Conservation (phyloP, 2,888 invertebrate species). For the Atethmia centrago region DNA sequence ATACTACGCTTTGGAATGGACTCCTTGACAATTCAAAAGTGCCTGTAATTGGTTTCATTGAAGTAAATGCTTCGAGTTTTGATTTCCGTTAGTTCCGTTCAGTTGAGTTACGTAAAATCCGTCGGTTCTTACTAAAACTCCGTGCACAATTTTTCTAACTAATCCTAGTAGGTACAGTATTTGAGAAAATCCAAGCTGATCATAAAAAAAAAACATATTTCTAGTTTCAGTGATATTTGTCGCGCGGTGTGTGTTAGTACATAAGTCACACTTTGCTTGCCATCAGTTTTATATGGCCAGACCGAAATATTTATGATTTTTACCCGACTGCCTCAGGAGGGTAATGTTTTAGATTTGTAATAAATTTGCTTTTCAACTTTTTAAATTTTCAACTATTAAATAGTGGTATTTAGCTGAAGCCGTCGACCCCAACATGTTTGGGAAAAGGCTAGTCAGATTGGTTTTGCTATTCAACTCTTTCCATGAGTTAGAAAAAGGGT, state of each 20-base stretch:
- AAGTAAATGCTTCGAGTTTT: no score
- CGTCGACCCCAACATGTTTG: background rate
- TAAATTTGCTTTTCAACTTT: background rate
- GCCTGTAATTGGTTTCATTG: no score
- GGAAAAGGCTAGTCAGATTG: background rate
- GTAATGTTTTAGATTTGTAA: background rate
- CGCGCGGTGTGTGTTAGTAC: no score
- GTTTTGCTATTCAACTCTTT: background rate
- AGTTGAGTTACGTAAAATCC: no score
- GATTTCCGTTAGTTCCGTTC: no score
- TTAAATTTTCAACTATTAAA: background rate
- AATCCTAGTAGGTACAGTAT: background rate
- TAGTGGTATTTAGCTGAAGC: background rate
- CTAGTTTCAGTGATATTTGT: no score
- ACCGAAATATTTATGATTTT: background rate
- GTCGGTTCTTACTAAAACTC: background rate
- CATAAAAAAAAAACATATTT: no score
- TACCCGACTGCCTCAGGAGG: no score
- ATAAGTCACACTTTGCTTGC: no score
- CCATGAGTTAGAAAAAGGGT: background rate
- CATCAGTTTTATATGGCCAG: background rate
- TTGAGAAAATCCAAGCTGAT: no score
- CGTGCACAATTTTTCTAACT: background rate
- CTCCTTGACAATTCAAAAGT: no score
- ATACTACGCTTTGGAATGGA: no score